Percentiles rank a stretch among this genome's conserved stretches.
Evolutionary conservation across 2,113 vertebrate genomes (phyloP).

Genomic region (Semnornis frantzii): DNA sequence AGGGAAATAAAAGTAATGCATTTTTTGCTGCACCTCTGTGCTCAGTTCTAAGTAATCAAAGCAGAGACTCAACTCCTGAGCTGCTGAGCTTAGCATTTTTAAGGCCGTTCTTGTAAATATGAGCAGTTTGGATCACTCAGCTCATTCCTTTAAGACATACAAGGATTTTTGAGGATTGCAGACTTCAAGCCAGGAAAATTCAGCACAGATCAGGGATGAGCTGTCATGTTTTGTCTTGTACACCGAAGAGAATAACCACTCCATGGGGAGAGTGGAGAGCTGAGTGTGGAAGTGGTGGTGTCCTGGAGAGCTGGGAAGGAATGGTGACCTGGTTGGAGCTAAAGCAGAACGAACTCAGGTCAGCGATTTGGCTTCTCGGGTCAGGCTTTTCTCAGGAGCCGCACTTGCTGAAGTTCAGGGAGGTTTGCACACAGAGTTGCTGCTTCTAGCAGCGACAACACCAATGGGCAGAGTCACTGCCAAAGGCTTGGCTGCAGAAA

Average conservation of each 20-base stretch:
- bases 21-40: neutral
- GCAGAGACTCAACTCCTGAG: neutral
- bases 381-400: no score
- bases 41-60: neutral
- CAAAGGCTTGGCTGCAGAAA: no score
- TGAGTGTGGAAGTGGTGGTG: neutral
- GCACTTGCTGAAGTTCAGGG: no score
- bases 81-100: neutral
- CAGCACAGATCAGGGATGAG: neutral
- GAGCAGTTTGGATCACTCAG: neutral
- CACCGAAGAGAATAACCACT: neutral
- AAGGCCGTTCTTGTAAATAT: neutral
- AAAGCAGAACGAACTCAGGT: no score
- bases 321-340: no score
- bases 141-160: accelerated
- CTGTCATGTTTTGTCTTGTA: neutral
- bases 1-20: neutral
- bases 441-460: no score
- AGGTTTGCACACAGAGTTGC: no score
- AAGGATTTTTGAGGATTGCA: neutral
- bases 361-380: no score
- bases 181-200: neutral
- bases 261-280: neutral
- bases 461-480: no score
- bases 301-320: neutral